Evolutionary conservation across 2,797 vertebrate genomes (phyloP).

Genomic region (Microctenopoma stevenorrisi): DNA sequence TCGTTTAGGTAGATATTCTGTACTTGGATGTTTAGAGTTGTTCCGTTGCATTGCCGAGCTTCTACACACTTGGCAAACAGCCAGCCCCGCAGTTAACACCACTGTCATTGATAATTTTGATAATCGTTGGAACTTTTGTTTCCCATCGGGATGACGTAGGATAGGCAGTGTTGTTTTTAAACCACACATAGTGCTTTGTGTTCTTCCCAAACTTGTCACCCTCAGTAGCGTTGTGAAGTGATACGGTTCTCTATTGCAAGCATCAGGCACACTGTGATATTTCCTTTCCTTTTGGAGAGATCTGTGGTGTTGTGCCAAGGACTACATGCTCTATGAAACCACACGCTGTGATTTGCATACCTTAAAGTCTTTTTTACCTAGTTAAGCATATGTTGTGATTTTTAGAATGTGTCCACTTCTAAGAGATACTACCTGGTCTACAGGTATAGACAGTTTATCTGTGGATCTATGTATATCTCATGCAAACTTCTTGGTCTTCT

Average conservation of each 20-base stretch:
- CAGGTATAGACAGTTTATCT: background rate
- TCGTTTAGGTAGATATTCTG: too few relatives aligned
- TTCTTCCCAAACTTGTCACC: background rate
- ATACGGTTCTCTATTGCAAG: background rate
- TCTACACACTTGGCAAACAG: too few relatives aligned
- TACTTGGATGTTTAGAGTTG: too few relatives aligned
- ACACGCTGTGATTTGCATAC: background rate
- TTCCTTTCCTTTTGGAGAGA: background rate
- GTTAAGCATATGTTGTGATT: background rate
- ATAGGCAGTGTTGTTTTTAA: too few relatives aligned
- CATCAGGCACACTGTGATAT: background rate
- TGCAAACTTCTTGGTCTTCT: background rate
- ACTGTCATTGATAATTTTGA: too few relatives aligned
- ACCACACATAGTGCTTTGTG: too few relatives aligned
- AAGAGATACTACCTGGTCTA: background rate
- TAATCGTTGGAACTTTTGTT: too few relatives aligned
- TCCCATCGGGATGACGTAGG: too few relatives aligned
- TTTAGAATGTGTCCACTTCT: background rate
- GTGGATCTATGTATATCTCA: background rate
- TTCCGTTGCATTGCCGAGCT: too few relatives aligned
- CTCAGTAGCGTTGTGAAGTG: too few relatives aligned
- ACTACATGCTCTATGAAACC: background rate
- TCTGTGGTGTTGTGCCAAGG: background rate
- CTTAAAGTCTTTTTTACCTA: background rate
- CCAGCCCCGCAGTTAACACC: too few relatives aligned